phyloP scores from a whole-genome alignment of 1,140 invertebrate genomes.

The Coptotermes formosanus region DNA sequence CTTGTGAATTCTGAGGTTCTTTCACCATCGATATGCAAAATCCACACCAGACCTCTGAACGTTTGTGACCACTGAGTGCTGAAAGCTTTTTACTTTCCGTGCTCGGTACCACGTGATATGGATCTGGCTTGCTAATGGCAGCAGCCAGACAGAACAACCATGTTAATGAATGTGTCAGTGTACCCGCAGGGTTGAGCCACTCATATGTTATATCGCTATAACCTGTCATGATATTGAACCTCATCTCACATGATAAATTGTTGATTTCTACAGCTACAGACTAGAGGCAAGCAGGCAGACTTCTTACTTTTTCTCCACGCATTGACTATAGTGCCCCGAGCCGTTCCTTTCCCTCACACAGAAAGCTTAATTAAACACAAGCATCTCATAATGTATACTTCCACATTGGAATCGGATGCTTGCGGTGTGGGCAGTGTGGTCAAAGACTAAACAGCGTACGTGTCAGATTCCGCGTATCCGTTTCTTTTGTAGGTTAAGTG shows the following conservation, averaged over 20 bases:
- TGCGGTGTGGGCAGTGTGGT: neutral
- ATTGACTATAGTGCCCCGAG: neutral
- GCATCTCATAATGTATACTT: neutral
- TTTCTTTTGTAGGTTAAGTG: too few relatives aligned
- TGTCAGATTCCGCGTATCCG: too few relatives aligned
- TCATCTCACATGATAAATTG: conserved; percentile 12
- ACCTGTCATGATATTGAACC: conserved; percentile 11
- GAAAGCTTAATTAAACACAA: conserved; percentile 14
- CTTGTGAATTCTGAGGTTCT: too few relatives aligned
- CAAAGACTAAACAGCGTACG: too few relatives aligned
- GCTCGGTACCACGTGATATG: neutral
- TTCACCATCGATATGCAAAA: too few relatives aligned
- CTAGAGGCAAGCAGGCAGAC: too few relatives aligned
- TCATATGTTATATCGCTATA: neutral
- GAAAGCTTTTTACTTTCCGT: too few relatives aligned
- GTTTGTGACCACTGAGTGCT: too few relatives aligned
- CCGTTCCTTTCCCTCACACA: too few relatives aligned
- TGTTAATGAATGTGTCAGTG: conserved; percentile 6
- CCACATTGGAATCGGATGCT: neutral
- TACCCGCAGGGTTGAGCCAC: neutral
- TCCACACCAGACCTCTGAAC: too few relatives aligned
- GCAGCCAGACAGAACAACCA: neutral
- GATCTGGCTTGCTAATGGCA: neutral
- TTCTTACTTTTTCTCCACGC: neutral
- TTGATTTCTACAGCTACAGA: neutral